Evolutionary conservation across 2,797 vertebrate species (phyloP), one percentile per base, ranked within the genome.

Genomic region (Tamandua tetradactyla): DNA sequence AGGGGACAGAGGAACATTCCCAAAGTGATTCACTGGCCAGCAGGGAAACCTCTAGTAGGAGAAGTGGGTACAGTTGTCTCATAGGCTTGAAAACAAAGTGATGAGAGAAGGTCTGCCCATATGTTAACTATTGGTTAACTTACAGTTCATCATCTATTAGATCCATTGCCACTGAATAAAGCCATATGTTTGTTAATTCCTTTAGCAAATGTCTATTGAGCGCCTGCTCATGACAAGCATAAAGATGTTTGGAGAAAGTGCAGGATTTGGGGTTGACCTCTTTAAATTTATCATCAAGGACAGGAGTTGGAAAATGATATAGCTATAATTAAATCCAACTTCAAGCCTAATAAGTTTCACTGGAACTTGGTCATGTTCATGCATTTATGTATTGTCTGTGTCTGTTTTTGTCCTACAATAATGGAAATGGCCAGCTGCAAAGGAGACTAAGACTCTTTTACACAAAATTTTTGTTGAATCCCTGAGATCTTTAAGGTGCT

Each of bases 261-360:
- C n/a, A 12, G 14, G 2, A 0, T 37, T 44, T 4, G 6, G 66
- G 7, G 0, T 1, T 62, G 15, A 71, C 7, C 14, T 74, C 17
- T 40, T 42, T 17, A 49, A 79, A 79, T 3, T 37, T 59, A 55
- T 23, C 2, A 55, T 40, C 20, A 32, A 74, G 27, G 4, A 49
- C 17, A 42, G 9, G 23, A 4, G 44, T 47, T 47, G 44, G 44
- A 47, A 47, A 7, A 47, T 11, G 7, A 47, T 47, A 47, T 11
- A 47, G 44, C 44, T 55, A 55, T 55, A 15, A 55, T 37, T 18
- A 93, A 69, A 42, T 20, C 3, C 18, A 30, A 11, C 9, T 68
- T 44, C 7, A 7, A 68, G 14, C 1, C 35, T 55, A 55, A 20
- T 18, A 49, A 40, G 5, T 49, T 76, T 11, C 69, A 55, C n/a